Evolutionary conservation across 2,113 vertebrate species (phyloP).

Genomic region (Gulo gulo): DNA sequence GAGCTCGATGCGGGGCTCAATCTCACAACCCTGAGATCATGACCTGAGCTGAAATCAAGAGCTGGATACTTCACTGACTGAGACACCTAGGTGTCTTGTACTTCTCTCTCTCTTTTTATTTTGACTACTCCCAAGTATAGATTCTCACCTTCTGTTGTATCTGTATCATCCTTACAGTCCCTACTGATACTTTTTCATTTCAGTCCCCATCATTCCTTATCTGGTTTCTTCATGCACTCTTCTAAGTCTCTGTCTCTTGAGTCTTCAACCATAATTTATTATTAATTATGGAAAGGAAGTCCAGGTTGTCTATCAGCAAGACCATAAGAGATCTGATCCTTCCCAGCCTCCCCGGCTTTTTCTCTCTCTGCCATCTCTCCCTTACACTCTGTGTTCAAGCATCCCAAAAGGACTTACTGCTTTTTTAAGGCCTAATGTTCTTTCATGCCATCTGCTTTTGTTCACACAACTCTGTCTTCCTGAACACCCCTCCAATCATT

Average conservation of each 20-base stretch:
- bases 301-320: neutral
- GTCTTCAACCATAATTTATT: neutral
- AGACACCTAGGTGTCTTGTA: neutral
- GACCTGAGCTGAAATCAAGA: neutral
- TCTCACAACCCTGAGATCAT: neutral
- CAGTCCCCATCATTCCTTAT: neutral
- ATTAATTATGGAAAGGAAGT: neutral
- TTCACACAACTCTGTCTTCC: neutral
- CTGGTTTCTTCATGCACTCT: neutral
- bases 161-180: neutral
- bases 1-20: neutral
- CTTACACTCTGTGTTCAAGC: neutral
- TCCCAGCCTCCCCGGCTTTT: neutral
- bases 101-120: neutral
- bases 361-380: neutral
- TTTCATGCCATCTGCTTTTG: neutral
- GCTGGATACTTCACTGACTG: neutral
- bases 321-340: neutral
- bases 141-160: constrained; percentile 9
- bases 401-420: neutral
- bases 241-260: neutral
- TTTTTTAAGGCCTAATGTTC: neutral
- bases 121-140: neutral
- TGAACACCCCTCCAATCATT: neutral
- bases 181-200: neutral